Evolutionary conservation across 2,113 vertebrate species (phyloP), one percentile per base, ranked within the genome.

Genomic region (Cichladusa arquata): DNA sequence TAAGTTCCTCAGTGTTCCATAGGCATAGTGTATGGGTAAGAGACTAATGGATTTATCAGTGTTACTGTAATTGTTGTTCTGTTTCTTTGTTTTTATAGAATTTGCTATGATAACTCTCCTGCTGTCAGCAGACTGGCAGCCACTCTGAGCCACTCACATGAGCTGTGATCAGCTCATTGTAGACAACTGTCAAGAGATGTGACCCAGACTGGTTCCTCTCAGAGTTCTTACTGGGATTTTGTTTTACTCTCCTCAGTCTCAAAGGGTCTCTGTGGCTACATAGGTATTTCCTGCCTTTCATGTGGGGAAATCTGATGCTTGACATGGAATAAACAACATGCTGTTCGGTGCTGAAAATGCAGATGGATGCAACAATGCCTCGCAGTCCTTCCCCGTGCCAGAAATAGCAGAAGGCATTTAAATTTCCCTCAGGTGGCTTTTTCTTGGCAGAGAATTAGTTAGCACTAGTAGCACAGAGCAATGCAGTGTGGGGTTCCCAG

Each of bases 321-420:
- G 44, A 72, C 45, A 24, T 0, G 2, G 22, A 79, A 72, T 47
- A 71, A 86, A 78, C 17, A 26, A 14, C 44, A 6, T 5, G 22
- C 24, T 56, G 56, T 64, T 88, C 36, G 16, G 65, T 62, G 38
- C 47, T 93, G 88, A 81, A 91, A 91, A 48, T 79, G 53, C 65
- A 91, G 83, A 86, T 81, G 65, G 25, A 45, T 88, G 28, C 69
- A 93, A 31, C 40, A 67, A 60, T 72, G 65, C 51, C 25, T 91
- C 12, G 0, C 45, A 51, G 48, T 73, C 56, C 51, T 89, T 60
- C 18, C 8, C 22, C 22, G 25, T 76, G 89, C 89, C 92, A 93
- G 80, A 81, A 88, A 91, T 26, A 91, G 77, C 80, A 89, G 81
- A 93, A 91, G 80, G 70, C 53, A 24, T 91, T 96, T 80, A 78